These are phyloP conservation scores for Porites australiensis DNA, from an alignment of 64 coral and sea anemone genomes.

Conservation along the genomic window DNA sequence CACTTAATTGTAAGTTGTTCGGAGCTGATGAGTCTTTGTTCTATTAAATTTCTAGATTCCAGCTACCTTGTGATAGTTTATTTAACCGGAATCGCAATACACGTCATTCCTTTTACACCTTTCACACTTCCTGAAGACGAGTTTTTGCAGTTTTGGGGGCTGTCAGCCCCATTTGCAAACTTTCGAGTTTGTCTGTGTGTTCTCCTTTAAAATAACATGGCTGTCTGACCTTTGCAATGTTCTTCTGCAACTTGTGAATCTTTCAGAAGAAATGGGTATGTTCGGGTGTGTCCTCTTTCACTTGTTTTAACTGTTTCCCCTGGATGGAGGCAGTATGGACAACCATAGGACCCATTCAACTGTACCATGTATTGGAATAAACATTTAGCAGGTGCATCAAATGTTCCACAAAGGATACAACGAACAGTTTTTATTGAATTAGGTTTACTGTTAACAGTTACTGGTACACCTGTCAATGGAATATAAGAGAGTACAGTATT, in stretches of 20 bases:
- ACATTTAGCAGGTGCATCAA: slow-evolving; percentile 63
- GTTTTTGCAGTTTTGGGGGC: not conserved
- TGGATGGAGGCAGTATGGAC: slow-evolving; percentile 30
- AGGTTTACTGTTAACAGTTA: slow-evolving; percentile 1
- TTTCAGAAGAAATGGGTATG: slow-evolving; percentile 42
- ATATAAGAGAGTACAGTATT: too few species aligned
- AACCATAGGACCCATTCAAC: slow-evolving; percentile 71
- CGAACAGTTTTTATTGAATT: not conserved
- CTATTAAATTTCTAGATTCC: too few species aligned
- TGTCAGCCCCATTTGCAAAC: slow-evolving; percentile 58
- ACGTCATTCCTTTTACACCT: slow-evolving; percentile 55
- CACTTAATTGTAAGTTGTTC: too few species aligned
- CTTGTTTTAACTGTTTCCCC: slow-evolving; percentile 66
- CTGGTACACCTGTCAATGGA: not conserved
- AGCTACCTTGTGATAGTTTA: too few species aligned
- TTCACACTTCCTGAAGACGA: not conserved
- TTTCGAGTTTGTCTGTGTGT: slow-evolving; percentile 27
- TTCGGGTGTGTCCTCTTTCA: slow-evolving; percentile 29
- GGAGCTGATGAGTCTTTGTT: too few species aligned
- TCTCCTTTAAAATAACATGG: not conserved
- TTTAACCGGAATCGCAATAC: too few species aligned
- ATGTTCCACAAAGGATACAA: slow-evolving; percentile 47
- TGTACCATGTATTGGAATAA: slow-evolving; percentile 45
- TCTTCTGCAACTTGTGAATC: not conserved
- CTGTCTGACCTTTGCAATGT: not conserved